Evolutionary conservation across 2,888 invertebrate species (phyloP).

Genomic region (Drosophila kuntzei): DNA sequence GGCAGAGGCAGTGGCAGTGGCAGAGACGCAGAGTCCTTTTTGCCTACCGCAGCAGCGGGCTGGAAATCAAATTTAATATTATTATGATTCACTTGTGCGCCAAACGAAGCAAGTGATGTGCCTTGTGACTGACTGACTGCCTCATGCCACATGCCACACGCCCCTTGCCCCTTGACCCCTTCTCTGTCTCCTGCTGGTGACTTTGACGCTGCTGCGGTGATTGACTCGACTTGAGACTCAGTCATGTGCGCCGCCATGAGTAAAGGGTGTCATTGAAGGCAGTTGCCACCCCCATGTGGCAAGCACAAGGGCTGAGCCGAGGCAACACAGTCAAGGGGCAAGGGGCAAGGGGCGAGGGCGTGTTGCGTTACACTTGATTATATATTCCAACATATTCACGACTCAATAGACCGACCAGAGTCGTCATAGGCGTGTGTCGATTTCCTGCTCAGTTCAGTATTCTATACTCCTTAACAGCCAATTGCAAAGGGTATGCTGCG

Average conservation of each 20-base stretch:
- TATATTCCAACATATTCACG: conserved; percentile 81
- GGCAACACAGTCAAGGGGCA: conserved; percentile 7
- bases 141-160: conserved; percentile 12
- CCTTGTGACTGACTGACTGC: conserved; percentile 47
- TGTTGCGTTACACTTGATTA: conserved; percentile 77
- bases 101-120: conserved; percentile 78
- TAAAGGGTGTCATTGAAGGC: conserved; percentile 52
- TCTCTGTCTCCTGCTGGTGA: conserved; percentile 15
- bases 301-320: conserved; percentile 7
- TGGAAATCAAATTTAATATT: conserved; percentile 82
- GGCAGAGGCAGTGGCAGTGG: background rate
- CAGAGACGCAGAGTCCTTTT: conserved; percentile 24
- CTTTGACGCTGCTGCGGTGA: conserved; percentile 43
- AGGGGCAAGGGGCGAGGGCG: too few species aligned
- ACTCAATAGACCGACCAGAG: conserved; percentile 72
- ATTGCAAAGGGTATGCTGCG: conserved; percentile 7
- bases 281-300: conserved; percentile 19
- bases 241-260: conserved; percentile 47
- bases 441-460: conserved; percentile 40
- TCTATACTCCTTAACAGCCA: conserved; percentile 8
- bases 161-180: conserved; percentile 6
- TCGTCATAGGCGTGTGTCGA: conserved; percentile 57
- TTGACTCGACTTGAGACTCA: conserved; percentile 65
- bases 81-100: conserved; percentile 81
- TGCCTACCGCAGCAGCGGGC: conserved; percentile 58